phyloP scores from a whole-genome alignment of 2,888 invertebrate species.

The Heteromyza rotundicornis region DNA sequence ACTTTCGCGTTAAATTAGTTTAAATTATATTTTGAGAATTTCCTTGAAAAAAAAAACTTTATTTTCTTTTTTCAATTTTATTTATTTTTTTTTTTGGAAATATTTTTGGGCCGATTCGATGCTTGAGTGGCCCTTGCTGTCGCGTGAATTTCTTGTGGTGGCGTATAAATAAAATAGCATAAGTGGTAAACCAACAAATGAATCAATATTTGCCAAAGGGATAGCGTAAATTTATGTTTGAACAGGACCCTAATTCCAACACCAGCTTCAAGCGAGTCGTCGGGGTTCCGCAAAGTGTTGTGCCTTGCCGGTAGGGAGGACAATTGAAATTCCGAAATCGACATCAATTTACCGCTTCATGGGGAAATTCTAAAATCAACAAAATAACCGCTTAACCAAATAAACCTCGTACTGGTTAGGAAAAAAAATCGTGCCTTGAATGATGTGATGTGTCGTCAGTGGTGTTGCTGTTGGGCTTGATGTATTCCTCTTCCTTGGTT shows the following conservation, averaged over 20 bases:
- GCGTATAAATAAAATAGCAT: not conserved
- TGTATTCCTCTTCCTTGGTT: no score
- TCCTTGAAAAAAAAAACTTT: no score
- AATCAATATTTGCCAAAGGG: constrained; percentile 28
- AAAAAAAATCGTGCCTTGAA: constrained; percentile 23
- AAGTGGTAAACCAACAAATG: constrained; percentile 31
- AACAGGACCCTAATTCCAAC: constrained; percentile 11
- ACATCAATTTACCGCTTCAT: constrained; percentile 20
- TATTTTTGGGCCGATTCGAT: no score
- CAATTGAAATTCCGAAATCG: constrained; percentile 31
- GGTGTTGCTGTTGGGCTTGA: not conserved
- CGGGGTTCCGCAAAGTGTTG: constrained; percentile 1
- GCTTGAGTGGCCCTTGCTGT: no score
- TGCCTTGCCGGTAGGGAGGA: not conserved
- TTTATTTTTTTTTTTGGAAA: no score
- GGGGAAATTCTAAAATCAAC: constrained; percentile 48
- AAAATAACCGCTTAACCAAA: constrained; percentile 40
- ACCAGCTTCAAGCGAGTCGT: not conserved
- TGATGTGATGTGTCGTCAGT: constrained; percentile 11
- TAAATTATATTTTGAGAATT: no score
- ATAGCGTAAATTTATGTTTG: constrained; percentile 15
- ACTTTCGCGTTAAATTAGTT: no score
- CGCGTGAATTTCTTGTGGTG: no score
- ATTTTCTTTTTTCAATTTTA: no score
- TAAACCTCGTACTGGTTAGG: constrained; percentile 21